Evolutionary conservation across 1,140 invertebrate genomes (phyloP).

Genomic region (Diprion similis): DNA sequence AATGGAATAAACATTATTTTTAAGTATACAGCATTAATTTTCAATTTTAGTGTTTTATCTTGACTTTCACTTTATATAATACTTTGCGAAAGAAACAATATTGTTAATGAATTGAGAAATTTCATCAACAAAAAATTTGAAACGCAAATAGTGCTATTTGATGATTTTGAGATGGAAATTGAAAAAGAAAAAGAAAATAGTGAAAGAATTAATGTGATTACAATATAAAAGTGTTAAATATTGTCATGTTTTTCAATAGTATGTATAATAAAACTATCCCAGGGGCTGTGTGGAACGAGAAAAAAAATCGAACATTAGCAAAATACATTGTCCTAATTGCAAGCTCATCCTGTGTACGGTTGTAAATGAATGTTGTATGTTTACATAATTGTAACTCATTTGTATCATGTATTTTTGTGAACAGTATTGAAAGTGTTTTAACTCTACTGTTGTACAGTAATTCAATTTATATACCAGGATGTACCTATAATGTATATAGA

Average conservation of each 20-base stretch:
- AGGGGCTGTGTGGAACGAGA: background rate
- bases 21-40: background rate
- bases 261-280: conserved; percentile 1
- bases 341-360: conserved; percentile 4
- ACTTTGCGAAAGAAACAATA: no score
- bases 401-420: conserved; percentile 58
- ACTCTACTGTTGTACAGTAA: conserved; percentile 54
- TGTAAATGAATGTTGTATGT: conserved; percentile 7
- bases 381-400: conserved; percentile 31
- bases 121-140: background rate
- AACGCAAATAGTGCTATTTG: background rate
- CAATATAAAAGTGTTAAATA: conserved; percentile 2
- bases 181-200: background rate
- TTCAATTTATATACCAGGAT: conserved; percentile 56
- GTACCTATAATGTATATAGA: conserved; percentile 62
- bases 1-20: background rate
- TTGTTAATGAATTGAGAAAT: no score
- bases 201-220: conserved; percentile 3
- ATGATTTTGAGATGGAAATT: background rate
- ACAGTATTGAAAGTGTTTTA: conserved; percentile 47
- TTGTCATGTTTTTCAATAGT: conserved; percentile 1
- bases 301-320: background rate
- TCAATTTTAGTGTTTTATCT: background rate
- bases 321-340: conserved; percentile 5
- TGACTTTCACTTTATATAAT: no score